A percentile compares a stretch with the other conserved stretches of the same genome.
Evolutionary conservation across 37 sponge, comb jelly and placozoan genomes (phyloP).

Genomic region (Aplysina aerophoba): DNA sequence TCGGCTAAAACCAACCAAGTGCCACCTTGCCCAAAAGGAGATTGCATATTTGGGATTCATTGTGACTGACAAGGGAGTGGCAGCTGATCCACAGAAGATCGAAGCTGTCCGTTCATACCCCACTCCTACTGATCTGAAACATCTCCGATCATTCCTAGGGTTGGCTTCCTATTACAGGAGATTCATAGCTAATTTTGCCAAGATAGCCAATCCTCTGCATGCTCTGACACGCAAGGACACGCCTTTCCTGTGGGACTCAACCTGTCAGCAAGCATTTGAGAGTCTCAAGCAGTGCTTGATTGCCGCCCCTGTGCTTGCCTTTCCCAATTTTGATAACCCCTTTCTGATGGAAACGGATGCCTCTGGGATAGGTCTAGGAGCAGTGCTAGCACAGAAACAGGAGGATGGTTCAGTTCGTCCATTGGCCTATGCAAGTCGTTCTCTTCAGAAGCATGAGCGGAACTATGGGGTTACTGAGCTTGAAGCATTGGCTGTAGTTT

Average conservation of each 20-base stretch:
- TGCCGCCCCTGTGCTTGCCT: slow-evolving; percentile 42
- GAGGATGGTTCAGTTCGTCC: slow-evolving; percentile 15
- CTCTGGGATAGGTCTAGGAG: slow-evolving; percentile 40
- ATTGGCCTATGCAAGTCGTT: slow-evolving; percentile 50
- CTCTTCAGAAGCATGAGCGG: slow-evolving; percentile 37
- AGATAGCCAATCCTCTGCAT: slow-evolving; percentile 24
- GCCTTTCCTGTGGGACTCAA: slow-evolving; percentile 30
- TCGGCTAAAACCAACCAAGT: slow-evolving; percentile 43
- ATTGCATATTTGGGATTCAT: slow-evolving; percentile 45
- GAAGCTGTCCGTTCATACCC: slow-evolving; percentile 23
- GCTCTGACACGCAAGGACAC: slow-evolving; percentile 13
- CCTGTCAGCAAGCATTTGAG: slow-evolving; percentile 39
- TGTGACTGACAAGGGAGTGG: slow-evolving; percentile 39
- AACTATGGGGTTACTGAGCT: slow-evolving; percentile 46
- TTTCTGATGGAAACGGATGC: slow-evolving; percentile 60
- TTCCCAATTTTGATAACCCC: slow-evolving; percentile 28
- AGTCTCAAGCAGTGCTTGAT: slow-evolving; percentile 37
- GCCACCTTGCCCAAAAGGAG: slow-evolving; percentile 14
- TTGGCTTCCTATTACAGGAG: slow-evolving; percentile 36
- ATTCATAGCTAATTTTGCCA: slow-evolving; percentile 10
- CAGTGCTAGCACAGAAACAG: slow-evolving; percentile 45
- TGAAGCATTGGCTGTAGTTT: slow-evolving; percentile 54
- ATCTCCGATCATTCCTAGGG: slow-evolving; percentile 36
- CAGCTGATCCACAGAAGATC: slow-evolving; percentile 39
- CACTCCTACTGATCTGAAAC: slow-evolving; percentile 24